Evolutionary conservation across 1,140 invertebrate genomes (phyloP).

Genomic region (Polyergus mexicanus): DNA sequence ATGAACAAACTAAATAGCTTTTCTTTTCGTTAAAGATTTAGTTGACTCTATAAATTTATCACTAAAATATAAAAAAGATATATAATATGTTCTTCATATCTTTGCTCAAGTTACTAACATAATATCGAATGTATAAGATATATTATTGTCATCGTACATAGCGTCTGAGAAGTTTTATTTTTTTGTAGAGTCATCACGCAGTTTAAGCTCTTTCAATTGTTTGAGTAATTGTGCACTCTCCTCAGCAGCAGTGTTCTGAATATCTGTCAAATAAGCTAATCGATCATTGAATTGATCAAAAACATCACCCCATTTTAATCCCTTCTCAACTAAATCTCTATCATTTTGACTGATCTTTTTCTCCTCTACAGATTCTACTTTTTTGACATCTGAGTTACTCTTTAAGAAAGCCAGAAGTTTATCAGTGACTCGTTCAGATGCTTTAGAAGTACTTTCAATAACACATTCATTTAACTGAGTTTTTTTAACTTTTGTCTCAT

Average conservation of each 20-base stretch:
- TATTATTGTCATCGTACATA: not conserved
- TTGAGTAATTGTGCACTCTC: conserved; percentile 4
- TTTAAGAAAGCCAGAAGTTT: conserved; percentile 6
- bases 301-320: not conserved
- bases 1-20: not conserved
- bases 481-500: not conserved
- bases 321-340: not conserved
- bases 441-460: not conserved
- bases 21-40: not conserved
- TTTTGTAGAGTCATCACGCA: not conserved
- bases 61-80: no score
- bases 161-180: not conserved
- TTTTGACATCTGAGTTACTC: not conserved
- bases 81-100: not conserved
- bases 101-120: not conserved
- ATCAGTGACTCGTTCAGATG: conserved; percentile 9
- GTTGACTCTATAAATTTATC: no score
- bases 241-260: not conserved
- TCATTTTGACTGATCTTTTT: not conserved
- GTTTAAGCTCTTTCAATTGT: conserved; percentile 13
- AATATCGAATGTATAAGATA: not conserved
- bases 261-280: not conserved
- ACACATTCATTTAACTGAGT: not conserved
- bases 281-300: not conserved
- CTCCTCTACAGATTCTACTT: not conserved